Conservation (phyloP, 2,113 vertebrate genomes). For the Macrotus californicus region DNA sequence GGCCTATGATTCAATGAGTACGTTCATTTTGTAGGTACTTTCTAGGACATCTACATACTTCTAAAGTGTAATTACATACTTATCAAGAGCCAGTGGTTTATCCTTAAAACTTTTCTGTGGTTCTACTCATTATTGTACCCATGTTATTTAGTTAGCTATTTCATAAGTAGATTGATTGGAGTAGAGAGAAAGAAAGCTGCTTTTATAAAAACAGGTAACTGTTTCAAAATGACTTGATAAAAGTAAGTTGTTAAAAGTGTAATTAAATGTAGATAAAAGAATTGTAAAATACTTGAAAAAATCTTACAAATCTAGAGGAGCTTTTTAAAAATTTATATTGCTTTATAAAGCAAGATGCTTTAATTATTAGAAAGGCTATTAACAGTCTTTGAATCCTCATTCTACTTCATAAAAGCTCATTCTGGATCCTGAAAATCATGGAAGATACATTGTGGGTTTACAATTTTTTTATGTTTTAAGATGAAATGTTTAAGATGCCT, state of each 20-base stretch:
- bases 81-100: not conserved
- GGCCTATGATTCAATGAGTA: not conserved
- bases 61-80: not conserved
- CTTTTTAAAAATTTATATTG: not conserved
- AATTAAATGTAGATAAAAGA: not conserved
- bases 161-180: not conserved
- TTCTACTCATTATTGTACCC: not conserved
- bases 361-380: not conserved
- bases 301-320: not conserved
- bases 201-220: not conserved
- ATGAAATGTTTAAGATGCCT: slow-evolving; percentile 12
- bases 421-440: not conserved
- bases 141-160: not conserved
- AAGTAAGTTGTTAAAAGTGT: not conserved
- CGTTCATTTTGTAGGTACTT: not conserved
- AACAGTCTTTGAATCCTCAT: not conserved
- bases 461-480: not conserved
- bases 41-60: not conserved
- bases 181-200: not conserved
- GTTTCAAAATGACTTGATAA: not conserved
- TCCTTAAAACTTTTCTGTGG: not conserved
- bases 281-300: not conserved
- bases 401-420: not conserved
- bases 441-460: not conserved
- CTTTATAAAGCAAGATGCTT: not conserved